Percentiles rank a stretch among this genome's conserved stretches.
These are phyloP conservation scores for Colinus virginianus DNA, from an alignment of 2,113 vertebrate genomes.

Conservation along the genomic window DNA sequence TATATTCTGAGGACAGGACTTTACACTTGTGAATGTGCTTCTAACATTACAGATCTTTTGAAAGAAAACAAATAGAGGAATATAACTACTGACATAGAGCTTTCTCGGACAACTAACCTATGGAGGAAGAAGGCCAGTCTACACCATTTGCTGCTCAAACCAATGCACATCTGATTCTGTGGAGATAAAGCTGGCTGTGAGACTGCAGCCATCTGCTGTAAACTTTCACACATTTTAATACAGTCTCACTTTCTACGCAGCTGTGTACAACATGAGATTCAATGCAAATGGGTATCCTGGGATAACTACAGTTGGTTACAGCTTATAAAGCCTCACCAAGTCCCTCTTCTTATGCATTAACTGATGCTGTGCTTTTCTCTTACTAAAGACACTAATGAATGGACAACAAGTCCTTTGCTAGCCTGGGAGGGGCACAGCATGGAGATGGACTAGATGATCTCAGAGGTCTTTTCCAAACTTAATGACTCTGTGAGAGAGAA, in stretches of 20 bases:
- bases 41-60: background rate
- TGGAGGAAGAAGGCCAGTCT: background rate
- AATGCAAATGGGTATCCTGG: background rate
- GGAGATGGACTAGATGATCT: background rate
- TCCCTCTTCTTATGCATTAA: background rate
- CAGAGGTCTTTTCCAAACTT: too few relatives aligned
- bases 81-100: rapidly evolving
- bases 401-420: background rate
- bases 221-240: constrained; percentile 48
- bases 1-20: background rate
- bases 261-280: background rate
- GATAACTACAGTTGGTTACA: constrained; percentile 15
- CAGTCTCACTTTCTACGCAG: constrained; percentile 7
- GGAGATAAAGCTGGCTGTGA: background rate
- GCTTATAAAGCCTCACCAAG: background rate
- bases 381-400: background rate
- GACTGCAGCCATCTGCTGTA: background rate
- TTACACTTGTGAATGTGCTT: background rate
- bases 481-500: background rate
- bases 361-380: background rate
- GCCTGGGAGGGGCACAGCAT: background rate
- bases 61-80: background rate
- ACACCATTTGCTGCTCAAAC: background rate
- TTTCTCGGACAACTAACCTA: background rate
- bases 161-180: background rate